Percentiles rank a stretch among this genome's conserved stretches.
phyloP scores from a whole-genome alignment of 2,113 vertebrate genomes.

The Osmerus eperlanus region DNA sequence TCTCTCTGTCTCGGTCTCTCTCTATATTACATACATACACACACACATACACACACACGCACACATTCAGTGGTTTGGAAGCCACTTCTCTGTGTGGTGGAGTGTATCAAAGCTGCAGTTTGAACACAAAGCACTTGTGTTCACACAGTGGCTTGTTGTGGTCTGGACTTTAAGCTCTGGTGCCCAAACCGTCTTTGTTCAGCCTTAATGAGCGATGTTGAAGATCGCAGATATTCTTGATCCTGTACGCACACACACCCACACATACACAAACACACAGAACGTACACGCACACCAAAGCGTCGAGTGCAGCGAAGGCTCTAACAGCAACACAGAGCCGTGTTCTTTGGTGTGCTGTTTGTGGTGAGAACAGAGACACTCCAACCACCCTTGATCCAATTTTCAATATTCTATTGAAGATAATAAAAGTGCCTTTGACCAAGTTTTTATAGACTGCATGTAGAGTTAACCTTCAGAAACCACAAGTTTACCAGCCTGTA shows the following conservation, averaged over 20 bases:
- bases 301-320: no score
- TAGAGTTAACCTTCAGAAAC: constrained; percentile 20
- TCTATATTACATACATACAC: background rate
- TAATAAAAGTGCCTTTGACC: background rate
- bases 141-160: constrained; percentile 17
- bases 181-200: constrained; percentile 20
- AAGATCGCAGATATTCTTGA: background rate
- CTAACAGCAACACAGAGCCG: no score
- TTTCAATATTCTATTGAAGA: background rate
- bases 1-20: constrained; percentile 14
- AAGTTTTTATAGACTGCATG: background rate
- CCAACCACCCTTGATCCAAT: background rate
- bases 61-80: background rate
- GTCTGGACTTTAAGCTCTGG: constrained; percentile 28
- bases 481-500: background rate
- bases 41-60: background rate
- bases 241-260: background rate
- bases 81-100: constrained; percentile 10
- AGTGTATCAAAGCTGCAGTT: background rate
- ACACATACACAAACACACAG: no score
- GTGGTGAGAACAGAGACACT: background rate
- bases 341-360: background rate
- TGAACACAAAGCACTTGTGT: constrained; percentile 1
- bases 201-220: constrained; percentile 11
- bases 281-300: no score